Evolutionary conservation across 2,113 vertebrate genomes (phyloP), one percentile per base, ranked within the genome.

Genomic region (Oreochromis aureus): DNA sequence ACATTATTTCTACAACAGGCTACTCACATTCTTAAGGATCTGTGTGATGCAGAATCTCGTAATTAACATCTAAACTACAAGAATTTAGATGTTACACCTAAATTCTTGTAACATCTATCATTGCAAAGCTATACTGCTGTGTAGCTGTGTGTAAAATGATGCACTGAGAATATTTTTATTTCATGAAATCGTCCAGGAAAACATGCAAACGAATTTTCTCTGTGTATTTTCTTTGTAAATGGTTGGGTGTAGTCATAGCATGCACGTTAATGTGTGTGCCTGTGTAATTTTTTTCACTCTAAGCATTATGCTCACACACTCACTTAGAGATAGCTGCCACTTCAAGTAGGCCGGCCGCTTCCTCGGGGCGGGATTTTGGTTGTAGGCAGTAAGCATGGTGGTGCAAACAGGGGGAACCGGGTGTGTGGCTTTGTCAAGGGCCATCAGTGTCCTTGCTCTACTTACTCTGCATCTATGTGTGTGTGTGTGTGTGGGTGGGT

Each of bases 391-490:
- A 83, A 87, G 87, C 87, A 82, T 89, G 89, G 87, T 91, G 80
- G 91, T 85, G 82, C 58, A 30, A 93, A 86, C 88, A 88, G 86
- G 90, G 87, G 89, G 85, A 79, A 82, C 88, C 63, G 91, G 89
- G 91, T 93, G 92, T 95, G 94, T 92, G 94, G 92, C 94, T 95
- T 96, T 96, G 95, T 96, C 95, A 93, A 87, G 94, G 92, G 93
- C 93, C 95, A 95, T 94, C 94, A 95, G 90, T 94, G 94, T 94
- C 94, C 92, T 94, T 94, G 94, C 94, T 95, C 94, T 90, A 95
- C 92, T 95, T 95, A 92, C 81, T 89, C 84, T 93, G 88, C 90
- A 93, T 93, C 90, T 92, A 95, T 94, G 93, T 93, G 91, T 88
- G 83, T 56, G 90, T 89, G 85, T 92, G 81, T 89, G 82, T 48